Conservation (phyloP, 2,888 invertebrate species). For the Kuschelorhynchus macadamiae region DNA sequence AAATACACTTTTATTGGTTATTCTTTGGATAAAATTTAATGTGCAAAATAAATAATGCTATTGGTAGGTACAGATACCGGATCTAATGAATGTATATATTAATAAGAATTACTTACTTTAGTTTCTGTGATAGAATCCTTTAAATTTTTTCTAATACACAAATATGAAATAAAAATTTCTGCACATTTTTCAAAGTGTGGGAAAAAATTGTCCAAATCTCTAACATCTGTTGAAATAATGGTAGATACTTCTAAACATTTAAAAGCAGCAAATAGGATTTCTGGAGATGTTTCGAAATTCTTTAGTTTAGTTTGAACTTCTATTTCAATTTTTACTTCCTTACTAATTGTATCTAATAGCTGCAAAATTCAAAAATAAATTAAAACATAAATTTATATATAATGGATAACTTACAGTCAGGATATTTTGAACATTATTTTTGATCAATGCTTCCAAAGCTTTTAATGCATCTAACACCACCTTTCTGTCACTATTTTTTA, state of each 20-base stretch:
- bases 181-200: slow-evolving; percentile 64
- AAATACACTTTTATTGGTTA: too few relatives aligned
- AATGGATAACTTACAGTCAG: slow-evolving; percentile 47
- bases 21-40: too few relatives aligned
- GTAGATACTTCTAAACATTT: slow-evolving; percentile 65
- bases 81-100: too few relatives aligned
- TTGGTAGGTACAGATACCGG: too few relatives aligned
- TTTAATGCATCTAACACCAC: slow-evolving; percentile 63
- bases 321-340: slow-evolving; percentile 10
- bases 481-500: slow-evolving; percentile 60
- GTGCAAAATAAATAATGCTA: too few relatives aligned
- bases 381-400: neutral
- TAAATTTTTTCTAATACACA: slow-evolving; percentile 64
- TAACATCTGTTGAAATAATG: slow-evolving; percentile 42
- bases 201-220: slow-evolving; percentile 34
- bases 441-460: slow-evolving; percentile 65
- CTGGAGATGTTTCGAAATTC: slow-evolving; percentile 44
- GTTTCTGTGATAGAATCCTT: slow-evolving; percentile 70
- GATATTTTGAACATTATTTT: slow-evolving; percentile 58
- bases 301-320: neutral
- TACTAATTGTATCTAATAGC: slow-evolving; percentile 22
- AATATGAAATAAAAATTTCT: slow-evolving; percentile 66
- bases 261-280: slow-evolving; percentile 54
- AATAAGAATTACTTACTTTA: slow-evolving; percentile 65
- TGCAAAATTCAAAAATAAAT: slow-evolving; percentile 7